phyloP scores from a whole-genome alignment of 2,888 invertebrate genomes.

The Limnephilus rhombicus region DNA sequence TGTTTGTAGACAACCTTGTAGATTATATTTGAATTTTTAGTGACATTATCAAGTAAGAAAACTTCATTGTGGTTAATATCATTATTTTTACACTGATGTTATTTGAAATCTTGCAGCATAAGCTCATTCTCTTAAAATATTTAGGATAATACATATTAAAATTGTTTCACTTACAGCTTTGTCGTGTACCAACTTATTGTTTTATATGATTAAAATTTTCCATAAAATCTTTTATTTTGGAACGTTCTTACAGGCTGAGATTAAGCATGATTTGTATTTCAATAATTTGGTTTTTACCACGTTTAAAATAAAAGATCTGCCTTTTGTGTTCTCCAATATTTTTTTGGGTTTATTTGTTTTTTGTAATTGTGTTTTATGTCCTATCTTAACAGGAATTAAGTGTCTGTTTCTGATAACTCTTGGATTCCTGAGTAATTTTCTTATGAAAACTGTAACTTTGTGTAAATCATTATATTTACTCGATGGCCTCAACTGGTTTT shows the following conservation, averaged over 20 bases:
- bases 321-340: not conserved
- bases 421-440: not conserved
- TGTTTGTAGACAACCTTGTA: slow-evolving; percentile 1
- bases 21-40: not conserved
- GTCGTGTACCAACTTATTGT: not conserved
- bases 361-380: not conserved
- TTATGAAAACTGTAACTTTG: not conserved
- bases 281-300: not conserved
- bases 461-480: not conserved
- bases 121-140: not conserved
- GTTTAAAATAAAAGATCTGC: not conserved
- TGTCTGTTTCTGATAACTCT: not conserved
- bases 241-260: not conserved
- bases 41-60: not conserved
- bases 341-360: not conserved
- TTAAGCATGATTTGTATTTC: not conserved
- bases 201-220: not conserved
- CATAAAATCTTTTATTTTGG: not conserved
- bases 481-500: too few relatives aligned
- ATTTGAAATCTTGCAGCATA: not conserved
- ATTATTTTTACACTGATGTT: not conserved
- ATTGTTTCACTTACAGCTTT: not conserved
- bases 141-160: too few relatives aligned
- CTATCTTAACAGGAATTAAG: not conserved
- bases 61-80: not conserved